A percentile compares a stretch with the other conserved stretches of the same genome.
Evolutionary conservation across 2,888 invertebrate genomes (phyloP).

Genomic region (Craniophora ligustri): DNA sequence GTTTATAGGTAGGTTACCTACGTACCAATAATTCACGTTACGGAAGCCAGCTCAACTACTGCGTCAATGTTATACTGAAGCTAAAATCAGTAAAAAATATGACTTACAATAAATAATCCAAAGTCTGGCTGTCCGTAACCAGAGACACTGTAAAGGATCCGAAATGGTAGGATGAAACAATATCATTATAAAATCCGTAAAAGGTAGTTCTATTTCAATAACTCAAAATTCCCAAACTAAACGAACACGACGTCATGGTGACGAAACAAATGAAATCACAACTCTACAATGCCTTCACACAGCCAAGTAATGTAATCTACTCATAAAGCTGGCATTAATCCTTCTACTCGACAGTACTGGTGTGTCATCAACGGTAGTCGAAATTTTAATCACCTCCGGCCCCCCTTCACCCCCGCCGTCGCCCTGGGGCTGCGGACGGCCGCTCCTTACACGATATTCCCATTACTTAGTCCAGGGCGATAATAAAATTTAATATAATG

Average conservation of each 20-base stretch:
- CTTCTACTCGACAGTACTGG: slow-evolving; percentile 81
- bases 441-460: slow-evolving; percentile 89
- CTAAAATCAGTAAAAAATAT: too few species aligned
- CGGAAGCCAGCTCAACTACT: too few species aligned
- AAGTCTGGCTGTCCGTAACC: slow-evolving; percentile 3
- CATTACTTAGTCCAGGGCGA: slow-evolving; percentile 88
- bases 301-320: slow-evolving; percentile 84
- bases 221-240: slow-evolving; percentile 10
- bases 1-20: too few species aligned
- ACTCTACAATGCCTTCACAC: slow-evolving; percentile 65
- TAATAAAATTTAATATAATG: slow-evolving; percentile 89
- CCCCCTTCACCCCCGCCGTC: slow-evolving; percentile 60
- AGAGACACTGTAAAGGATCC: too few species aligned
- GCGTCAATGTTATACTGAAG: too few species aligned
- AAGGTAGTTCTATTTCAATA: too few species aligned
- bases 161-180: too few species aligned
- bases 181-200: too few species aligned
- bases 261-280: slow-evolving; percentile 72
- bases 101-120: slow-evolving; percentile 16
- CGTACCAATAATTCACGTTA: too few species aligned
- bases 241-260: slow-evolving; percentile 45
- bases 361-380: slow-evolving; percentile 86
- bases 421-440: slow-evolving; percentile 81
- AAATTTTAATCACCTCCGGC: slow-evolving; percentile 86
- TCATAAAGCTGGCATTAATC: slow-evolving; percentile 86